Evolutionary conservation across 2,888 invertebrate genomes (phyloP).

Genomic region (Tigriopus californicus): DNA sequence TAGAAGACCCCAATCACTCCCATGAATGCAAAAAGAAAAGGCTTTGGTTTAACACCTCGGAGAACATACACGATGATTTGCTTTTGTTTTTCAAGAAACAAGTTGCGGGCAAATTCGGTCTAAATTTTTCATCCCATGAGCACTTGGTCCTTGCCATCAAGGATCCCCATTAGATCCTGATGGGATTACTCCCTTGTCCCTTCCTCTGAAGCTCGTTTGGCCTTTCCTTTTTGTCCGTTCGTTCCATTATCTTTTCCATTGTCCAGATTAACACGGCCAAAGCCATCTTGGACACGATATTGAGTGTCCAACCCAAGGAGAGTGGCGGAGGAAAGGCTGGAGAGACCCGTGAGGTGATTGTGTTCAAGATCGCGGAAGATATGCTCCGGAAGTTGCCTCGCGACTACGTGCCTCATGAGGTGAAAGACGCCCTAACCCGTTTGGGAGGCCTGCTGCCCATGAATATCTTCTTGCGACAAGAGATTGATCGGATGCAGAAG

Average conservation of each 20-base stretch:
- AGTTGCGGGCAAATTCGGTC: no score
- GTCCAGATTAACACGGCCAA: conserved; percentile 18
- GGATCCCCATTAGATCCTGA: no score
- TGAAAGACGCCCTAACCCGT: conserved; percentile 54
- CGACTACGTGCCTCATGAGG: conserved; percentile 70
- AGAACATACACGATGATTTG: no score
- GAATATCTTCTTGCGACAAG: conserved; percentile 73
- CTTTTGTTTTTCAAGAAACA: no score
- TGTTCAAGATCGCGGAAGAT: conserved; percentile 76
- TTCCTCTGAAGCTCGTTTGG: no score
- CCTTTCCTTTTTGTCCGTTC: no score
- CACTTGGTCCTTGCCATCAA: no score
- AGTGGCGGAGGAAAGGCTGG: conserved; percentile 64
- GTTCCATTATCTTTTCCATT: not conserved
- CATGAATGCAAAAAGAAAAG: no score
- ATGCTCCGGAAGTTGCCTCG: conserved; percentile 71
- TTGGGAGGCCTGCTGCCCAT: conserved; percentile 86
- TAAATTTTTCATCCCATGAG: no score
- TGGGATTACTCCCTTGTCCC: no score
- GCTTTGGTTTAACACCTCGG: no score
- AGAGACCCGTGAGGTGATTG: conserved; percentile 77
- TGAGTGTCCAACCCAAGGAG: conserved; percentile 94
- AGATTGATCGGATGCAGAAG: conserved; percentile 58
- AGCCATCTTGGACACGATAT: conserved; percentile 74
- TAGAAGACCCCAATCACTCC: no score